Conservation (phyloP, 2,888 invertebrate species). For the Chrysolina americana region DNA sequence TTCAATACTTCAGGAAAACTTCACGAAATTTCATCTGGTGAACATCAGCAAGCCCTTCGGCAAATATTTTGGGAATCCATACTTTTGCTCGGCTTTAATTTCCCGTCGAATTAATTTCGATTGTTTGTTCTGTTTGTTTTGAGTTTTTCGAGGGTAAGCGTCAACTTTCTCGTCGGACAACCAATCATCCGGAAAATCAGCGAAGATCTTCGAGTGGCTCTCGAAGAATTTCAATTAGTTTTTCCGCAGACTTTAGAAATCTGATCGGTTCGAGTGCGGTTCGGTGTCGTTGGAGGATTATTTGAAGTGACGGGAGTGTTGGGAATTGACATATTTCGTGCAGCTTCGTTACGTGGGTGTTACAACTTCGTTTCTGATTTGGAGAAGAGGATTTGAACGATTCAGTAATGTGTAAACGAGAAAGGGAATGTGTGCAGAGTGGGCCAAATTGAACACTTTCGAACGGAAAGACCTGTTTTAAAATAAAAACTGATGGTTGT, state of each 20-base stretch:
- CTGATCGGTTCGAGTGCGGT: slow-evolving; percentile 5
- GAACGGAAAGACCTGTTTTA: no score
- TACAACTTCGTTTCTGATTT: no score
- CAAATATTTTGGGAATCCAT: slow-evolving; percentile 9
- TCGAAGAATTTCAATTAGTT: slow-evolving; percentile 24
- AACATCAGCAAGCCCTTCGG: not conserved
- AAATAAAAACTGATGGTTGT: no score
- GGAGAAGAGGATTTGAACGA: no score
- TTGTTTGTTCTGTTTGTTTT: slow-evolving; percentile 21
- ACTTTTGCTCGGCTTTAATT: slow-evolving; percentile 21
- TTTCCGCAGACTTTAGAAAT: slow-evolving; percentile 20
- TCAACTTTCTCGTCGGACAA: slow-evolving; percentile 13
- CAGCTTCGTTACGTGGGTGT: no score
- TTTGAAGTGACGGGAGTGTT: not conserved
- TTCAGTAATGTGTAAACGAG: no score
- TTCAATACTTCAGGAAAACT: not conserved
- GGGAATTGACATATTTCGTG: not conserved
- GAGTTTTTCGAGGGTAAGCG: slow-evolving; percentile 19
- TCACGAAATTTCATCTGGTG: not conserved
- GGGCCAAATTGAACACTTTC: no score
- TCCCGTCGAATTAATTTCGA: slow-evolving; percentile 29
- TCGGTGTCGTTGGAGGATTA: slow-evolving; percentile 3
- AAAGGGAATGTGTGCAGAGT: no score
- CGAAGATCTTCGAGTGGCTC: slow-evolving; percentile 28
- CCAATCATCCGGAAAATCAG: not conserved